phyloP scores from a whole-genome alignment of 30 jellyfish, hydroid and myxozoan species.

The Hydra vulgaris region DNA sequence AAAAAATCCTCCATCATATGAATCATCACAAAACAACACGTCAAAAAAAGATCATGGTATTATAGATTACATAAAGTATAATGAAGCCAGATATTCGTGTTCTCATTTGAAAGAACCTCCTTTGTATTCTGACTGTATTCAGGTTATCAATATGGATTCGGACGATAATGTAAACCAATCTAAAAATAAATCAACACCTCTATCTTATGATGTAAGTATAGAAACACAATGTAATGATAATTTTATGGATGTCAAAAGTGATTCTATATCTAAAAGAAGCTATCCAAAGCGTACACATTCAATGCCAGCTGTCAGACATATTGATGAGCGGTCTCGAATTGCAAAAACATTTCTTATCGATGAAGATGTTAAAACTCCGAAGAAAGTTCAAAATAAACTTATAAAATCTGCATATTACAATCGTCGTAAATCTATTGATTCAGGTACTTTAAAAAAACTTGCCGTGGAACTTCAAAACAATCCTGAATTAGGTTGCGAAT shows the following conservation, averaged over 20 bases:
- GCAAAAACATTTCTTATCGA: constrained; percentile 23
- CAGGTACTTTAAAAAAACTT: constrained; percentile 87
- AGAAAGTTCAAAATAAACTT: neutral
- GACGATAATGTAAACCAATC: neutral
- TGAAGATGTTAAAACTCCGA: constrained; percentile 4
- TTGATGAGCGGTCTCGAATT: constrained; percentile 22
- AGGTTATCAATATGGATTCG: neutral
- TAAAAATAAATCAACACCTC: neutral
- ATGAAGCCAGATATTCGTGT: constrained; percentile 71
- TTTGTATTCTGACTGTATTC: constrained; percentile 11
- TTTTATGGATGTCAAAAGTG: neutral
- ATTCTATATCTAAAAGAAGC: constrained; percentile 14
- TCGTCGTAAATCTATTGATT: constrained; percentile 88
- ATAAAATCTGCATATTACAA: constrained; percentile 47
- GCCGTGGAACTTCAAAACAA: constrained; percentile 77
- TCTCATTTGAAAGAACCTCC: constrained; percentile 28
- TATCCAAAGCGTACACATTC: constrained; percentile 56
- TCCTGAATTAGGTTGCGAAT: constrained; percentile 74
- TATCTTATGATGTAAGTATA: neutral
- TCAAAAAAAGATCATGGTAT: neutral
- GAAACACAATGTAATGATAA: neutral
- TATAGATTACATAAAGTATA: constrained; percentile 70
- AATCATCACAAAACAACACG: neutral
- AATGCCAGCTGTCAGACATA: constrained; percentile 40
- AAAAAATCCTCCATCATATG: neutral